These are phyloP conservation scores for Pseudomyrmex dendroicus DNA, from an alignment of 1,140 invertebrate genomes.

Conservation along the genomic window DNA sequence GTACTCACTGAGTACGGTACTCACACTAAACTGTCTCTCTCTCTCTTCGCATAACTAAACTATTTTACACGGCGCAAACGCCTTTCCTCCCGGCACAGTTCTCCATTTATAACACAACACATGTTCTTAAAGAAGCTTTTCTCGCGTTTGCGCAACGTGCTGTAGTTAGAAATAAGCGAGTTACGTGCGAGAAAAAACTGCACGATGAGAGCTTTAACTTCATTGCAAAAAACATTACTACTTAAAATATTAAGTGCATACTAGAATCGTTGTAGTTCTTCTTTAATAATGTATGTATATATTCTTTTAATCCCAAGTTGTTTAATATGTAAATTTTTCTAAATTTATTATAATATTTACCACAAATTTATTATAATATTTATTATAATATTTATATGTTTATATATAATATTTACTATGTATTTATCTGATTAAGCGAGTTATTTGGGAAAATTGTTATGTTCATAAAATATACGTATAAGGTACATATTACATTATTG, in stretches of 20 bases:
- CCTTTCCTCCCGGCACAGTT: constrained; percentile 26
- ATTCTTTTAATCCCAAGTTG: no score
- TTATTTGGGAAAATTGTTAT: constrained; percentile 48
- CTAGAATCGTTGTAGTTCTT: no score
- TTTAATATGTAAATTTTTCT: no score
- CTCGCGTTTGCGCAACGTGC: constrained; percentile 5
- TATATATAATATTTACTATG: neutral
- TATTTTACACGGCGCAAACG: constrained; percentile 50
- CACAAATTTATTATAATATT: constrained; percentile 4
- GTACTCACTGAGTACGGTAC: neutral
- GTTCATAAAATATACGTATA: neutral
- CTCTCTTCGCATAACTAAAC: constrained; percentile 48
- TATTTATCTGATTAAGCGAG: constrained; percentile 26
- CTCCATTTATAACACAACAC: constrained; percentile 37
- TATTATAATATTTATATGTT: constrained; percentile 10
- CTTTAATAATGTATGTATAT: no score
- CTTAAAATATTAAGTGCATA: neutral
- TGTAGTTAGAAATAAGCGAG: constrained; percentile 18
- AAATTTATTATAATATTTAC: neutral
- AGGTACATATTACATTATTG: constrained; percentile 38
- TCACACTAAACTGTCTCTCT: neutral
- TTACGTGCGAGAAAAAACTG: neutral
- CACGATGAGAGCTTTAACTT: constrained; percentile 1
- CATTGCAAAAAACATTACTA: neutral
- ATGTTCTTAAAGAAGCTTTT: constrained; percentile 40